Evolutionary conservation across 1,140 invertebrate genomes (phyloP), one percentile per base, ranked within the genome.

Genomic region (Acyrthosiphon pisum): DNA sequence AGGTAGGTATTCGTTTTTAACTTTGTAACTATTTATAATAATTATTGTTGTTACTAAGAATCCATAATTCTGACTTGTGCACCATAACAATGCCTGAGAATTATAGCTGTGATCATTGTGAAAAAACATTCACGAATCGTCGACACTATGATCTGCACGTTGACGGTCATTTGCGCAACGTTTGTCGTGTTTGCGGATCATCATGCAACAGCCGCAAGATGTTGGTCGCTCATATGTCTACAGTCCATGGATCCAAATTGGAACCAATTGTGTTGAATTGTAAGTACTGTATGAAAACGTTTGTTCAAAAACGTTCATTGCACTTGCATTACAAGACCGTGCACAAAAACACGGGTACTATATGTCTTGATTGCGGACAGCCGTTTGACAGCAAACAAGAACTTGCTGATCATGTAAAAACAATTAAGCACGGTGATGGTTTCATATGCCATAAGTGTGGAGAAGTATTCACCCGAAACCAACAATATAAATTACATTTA

Each of bases 401-500:
- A 53, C 76, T 93, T 53, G 48, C 22, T 41, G 81, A 93, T 9
- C 91, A 93, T 22, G 23, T 41, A 20, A 41, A 50, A 4, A 56
- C 76, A n/a, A 37, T 56, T 30, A 86, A 86, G 35, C 91, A 90
- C 0, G 37, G 81, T 4, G 91, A 81, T n/a, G 81, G 91, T 18
- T 93, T 93, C 26, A 18, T 93, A 41, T 93, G 91, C 7, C 81
- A 93, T n/a, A 53, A 56, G 35, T 93, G 91, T 53, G 91, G 91
- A 0, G 91, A 93, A 84, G 48, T 83, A 22, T 93, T 93, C 44
- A 56, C 46, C 14, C 48, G 91, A 14, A 93, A n/a, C 2, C 91
- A 93, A 86, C 91, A 93, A 20, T 93, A 93, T 22, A 93, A 56
- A n/a, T 93, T 93, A n/a, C 91, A 93, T 86, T 86, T 93, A 44